Conservation (phyloP, 2,113 vertebrate genomes). For the Phalacrocorax aristotelis region DNA sequence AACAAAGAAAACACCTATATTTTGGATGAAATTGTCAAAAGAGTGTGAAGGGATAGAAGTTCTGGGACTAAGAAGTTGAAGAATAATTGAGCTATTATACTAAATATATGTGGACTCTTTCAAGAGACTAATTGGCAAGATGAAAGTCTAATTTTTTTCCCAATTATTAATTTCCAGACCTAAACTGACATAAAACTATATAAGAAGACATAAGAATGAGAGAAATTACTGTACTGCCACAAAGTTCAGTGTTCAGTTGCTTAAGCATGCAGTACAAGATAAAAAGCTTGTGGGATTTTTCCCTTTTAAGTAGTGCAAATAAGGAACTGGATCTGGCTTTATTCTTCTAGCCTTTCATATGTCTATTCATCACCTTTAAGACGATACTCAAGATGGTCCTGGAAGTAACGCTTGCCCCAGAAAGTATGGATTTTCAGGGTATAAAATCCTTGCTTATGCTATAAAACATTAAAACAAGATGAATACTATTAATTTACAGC, state of each 20-base stretch:
- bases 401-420: not conserved
- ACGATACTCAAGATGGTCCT: not conserved
- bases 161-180: not conserved
- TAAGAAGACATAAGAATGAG: not conserved
- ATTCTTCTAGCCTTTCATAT: not conserved
- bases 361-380: not conserved
- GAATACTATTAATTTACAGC: not conserved
- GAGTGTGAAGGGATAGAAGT: not conserved
- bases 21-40: not conserved
- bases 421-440: not conserved
- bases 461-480: not conserved
- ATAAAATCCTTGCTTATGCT: not conserved
- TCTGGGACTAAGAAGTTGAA: not conserved
- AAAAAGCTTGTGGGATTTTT: accelerated
- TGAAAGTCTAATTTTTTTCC: not conserved
- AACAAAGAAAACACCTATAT: not conserved
- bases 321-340: not conserved
- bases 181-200: not conserved
- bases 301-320: accelerated
- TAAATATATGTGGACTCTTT: not conserved
- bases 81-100: not conserved
- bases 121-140: not conserved
- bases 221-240: not conserved
- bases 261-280: not conserved
- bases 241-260: not conserved